Evolutionary conservation across 2,797 vertebrate species (phyloP).

Genomic region (Otolemur crassicaudatus): DNA sequence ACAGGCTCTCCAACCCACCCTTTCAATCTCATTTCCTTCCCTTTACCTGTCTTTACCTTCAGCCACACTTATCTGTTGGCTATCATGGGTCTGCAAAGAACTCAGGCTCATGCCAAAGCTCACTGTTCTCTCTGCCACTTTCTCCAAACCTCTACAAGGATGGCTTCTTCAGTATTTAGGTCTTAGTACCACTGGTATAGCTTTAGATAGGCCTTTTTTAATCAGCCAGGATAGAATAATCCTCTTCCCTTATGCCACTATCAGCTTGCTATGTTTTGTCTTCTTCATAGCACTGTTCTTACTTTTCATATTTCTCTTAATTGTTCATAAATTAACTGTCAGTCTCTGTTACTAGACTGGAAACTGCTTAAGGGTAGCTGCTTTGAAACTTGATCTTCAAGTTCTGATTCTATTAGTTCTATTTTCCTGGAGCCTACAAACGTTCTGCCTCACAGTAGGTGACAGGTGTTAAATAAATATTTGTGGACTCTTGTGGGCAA

Average conservation of each 20-base stretch:
- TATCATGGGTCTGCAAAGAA: neutral
- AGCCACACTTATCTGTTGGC: neutral
- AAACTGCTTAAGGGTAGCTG: neutral
- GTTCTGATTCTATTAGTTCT: neutral
- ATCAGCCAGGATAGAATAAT: neutral
- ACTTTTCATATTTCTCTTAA: neutral
- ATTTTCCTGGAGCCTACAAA: neutral
- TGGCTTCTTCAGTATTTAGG: neutral
- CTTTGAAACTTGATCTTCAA: neutral
- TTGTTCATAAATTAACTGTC: neutral
- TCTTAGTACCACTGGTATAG: neutral
- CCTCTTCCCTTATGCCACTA: neutral
- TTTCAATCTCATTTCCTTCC: neutral
- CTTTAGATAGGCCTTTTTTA: neutral
- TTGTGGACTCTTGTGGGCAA: neutral
- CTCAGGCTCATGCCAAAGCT: neutral
- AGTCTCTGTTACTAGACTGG: neutral
- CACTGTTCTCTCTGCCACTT: neutral
- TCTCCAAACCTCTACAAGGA: neutral
- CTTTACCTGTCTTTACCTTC: neutral
- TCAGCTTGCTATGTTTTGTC: neutral
- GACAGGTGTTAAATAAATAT: neutral
- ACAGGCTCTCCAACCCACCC: accelerated
- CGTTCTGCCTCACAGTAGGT: neutral
- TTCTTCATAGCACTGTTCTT: neutral